Conservation (phyloP, 2,888 invertebrate genomes). For the Linnaemya tessellans region DNA sequence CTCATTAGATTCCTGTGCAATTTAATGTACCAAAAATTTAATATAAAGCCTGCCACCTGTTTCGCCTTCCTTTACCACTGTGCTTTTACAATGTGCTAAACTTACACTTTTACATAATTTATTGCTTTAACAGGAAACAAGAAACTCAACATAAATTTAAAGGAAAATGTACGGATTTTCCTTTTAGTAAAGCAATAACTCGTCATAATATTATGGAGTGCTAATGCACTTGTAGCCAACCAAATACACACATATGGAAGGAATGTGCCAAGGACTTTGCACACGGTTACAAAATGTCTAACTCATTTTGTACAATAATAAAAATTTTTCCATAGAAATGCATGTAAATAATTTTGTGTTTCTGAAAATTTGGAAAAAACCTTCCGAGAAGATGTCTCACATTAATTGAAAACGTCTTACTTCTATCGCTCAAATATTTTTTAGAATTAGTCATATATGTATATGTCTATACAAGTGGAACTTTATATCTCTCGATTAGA, state of each 20-base stretch:
- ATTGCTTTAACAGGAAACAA: slow-evolving; percentile 48
- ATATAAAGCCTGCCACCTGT: no score
- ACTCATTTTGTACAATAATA: no score
- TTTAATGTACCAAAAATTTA: no score
- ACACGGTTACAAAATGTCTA: no score
- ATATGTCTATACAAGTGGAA: background rate
- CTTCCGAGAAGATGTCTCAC: no score
- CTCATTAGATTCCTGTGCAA: no score
- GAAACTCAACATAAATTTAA: slow-evolving; percentile 62
- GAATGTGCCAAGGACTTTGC: background rate
- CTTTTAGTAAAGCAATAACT: slow-evolving; percentile 27
- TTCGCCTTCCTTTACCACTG: background rate
- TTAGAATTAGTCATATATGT: no score
- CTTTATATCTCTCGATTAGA: background rate
- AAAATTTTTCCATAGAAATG: no score
- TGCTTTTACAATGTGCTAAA: background rate
- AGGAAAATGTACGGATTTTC: slow-evolving; percentile 19
- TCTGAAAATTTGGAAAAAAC: no score
- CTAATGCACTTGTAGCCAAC: slow-evolving; percentile 20
- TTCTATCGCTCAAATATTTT: no score
- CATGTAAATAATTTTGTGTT: no score
- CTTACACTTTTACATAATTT: slow-evolving; percentile 38
- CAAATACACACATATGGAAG: background rate
- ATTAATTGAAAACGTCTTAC: no score
- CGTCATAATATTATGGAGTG: slow-evolving; percentile 7